Percentiles rank a stretch among this genome's conserved stretches.
Conservation (phyloP, 2,113 vertebrate genomes). For the Boleophthalmus pectinirostris region DNA sequence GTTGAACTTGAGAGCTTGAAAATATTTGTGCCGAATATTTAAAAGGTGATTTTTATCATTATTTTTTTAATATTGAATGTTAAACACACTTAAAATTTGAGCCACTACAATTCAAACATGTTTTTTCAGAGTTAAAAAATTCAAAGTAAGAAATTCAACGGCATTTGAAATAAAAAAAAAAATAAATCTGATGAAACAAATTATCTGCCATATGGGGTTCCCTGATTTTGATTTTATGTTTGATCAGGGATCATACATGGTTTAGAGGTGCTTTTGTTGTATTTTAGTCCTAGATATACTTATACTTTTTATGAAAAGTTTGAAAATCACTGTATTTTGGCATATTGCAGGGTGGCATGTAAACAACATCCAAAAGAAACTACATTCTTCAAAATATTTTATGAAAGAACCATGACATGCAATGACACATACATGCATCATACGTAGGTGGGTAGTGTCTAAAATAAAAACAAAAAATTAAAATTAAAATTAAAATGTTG, state of each 20-base stretch:
- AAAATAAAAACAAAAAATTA: background rate
- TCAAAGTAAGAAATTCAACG: too few relatives aligned
- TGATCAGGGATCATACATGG: background rate
- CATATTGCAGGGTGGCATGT: slow-evolving; percentile 55
- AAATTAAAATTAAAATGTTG: background rate
- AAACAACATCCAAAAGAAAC: slow-evolving; percentile 31
- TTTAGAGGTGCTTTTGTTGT: background rate
- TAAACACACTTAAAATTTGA: too few relatives aligned
- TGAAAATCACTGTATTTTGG: background rate
- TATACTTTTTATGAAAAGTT: background rate
- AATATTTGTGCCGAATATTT: too few relatives aligned
- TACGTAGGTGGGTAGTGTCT: background rate
- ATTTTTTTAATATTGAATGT: too few relatives aligned
- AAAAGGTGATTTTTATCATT: too few relatives aligned
- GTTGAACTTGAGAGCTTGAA: too few relatives aligned
- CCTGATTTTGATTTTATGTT: background rate
- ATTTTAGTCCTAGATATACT: background rate
- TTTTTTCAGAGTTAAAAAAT: too few relatives aligned
- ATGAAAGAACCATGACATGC: background rate
- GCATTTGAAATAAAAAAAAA: too few relatives aligned
- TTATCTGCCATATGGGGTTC: too few relatives aligned
- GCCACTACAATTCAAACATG: too few relatives aligned
- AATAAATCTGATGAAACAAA: too few relatives aligned
- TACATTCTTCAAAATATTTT: slow-evolving; percentile 32
- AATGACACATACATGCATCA: slow-evolving; percentile 3